phyloP scores from a whole-genome alignment of 2,797 vertebrate genomes.

The Thripadectes ignobilis region DNA sequence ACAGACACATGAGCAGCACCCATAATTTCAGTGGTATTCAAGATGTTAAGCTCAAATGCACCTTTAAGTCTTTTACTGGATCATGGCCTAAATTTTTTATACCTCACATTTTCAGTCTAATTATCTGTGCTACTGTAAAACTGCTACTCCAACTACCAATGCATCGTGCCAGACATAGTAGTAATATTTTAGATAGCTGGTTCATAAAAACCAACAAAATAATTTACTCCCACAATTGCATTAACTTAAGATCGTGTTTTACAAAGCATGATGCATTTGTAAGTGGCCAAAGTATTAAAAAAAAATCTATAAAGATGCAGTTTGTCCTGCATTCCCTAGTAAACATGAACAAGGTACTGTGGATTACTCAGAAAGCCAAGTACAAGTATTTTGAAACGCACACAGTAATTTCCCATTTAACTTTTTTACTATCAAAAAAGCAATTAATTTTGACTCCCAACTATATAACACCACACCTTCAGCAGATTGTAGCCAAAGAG shows the following conservation, averaged over 20 bases:
- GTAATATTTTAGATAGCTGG: background rate
- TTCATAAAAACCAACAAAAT: background rate
- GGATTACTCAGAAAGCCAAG: background rate
- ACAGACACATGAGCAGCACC: background rate
- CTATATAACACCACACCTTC: background rate
- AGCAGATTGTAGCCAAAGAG: background rate
- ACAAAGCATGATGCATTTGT: background rate
- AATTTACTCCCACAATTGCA: background rate
- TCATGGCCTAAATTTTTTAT: background rate
- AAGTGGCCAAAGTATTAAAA: background rate
- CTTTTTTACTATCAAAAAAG: background rate
- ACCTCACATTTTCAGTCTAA: background rate
- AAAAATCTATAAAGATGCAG: background rate
- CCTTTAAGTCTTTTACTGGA: background rate
- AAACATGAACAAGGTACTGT: background rate
- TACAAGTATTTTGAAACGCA: background rate
- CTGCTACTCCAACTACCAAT: background rate
- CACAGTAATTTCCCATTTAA: background rate
- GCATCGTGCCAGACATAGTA: background rate
- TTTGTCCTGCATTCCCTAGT: background rate
- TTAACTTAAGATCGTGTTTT: background rate
- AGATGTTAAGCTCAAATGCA: fast-evolving
- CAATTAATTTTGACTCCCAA: background rate
- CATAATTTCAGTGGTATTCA: background rate
- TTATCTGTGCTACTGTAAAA: background rate